Percentiles rank a stretch among this genome's conserved stretches.
Conservation (phyloP, 2,797 vertebrate species). For the Macropus fuliginosus region DNA sequence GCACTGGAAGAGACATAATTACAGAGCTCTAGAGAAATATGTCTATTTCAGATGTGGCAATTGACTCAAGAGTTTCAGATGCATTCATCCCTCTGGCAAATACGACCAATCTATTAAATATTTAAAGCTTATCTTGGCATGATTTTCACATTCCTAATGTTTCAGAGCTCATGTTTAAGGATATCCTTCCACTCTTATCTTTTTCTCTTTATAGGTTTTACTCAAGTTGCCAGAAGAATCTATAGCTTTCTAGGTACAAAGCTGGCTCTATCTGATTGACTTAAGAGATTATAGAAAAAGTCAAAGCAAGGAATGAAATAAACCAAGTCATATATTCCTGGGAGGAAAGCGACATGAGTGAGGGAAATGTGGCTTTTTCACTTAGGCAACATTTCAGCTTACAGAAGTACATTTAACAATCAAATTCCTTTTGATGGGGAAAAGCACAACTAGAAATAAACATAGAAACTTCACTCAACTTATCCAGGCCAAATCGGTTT, state of each 20-base stretch:
- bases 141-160: slow-evolving; percentile 70
- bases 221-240: slow-evolving; percentile 70
- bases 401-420: slow-evolving; percentile 21
- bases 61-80: slow-evolving; percentile 74
- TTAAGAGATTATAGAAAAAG: slow-evolving; percentile 48
- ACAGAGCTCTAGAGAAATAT: not conserved
- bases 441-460: not conserved
- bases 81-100: slow-evolving; percentile 79
- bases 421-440: not conserved
- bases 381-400: not conserved
- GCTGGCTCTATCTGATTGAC: slow-evolving; percentile 38
- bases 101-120: slow-evolving; percentile 79
- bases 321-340: slow-evolving; percentile 6
- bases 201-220: slow-evolving; percentile 68
- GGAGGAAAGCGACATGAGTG: slow-evolving; percentile 20
- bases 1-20: slow-evolving; percentile 52
- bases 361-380: slow-evolving; percentile 12
- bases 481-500: not conserved
- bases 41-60: slow-evolving; percentile 67
- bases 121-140: slow-evolving; percentile 78
- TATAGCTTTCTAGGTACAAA: slow-evolving; percentile 74
- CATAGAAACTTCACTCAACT: not conserved
- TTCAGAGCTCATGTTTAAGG: slow-evolving; percentile 67
- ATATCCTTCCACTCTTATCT: slow-evolving; percentile 62
- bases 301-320: slow-evolving; percentile 57